Evolutionary conservation across 1,140 invertebrate genomes (phyloP).

Genomic region (Zaprionus davidi): DNA sequence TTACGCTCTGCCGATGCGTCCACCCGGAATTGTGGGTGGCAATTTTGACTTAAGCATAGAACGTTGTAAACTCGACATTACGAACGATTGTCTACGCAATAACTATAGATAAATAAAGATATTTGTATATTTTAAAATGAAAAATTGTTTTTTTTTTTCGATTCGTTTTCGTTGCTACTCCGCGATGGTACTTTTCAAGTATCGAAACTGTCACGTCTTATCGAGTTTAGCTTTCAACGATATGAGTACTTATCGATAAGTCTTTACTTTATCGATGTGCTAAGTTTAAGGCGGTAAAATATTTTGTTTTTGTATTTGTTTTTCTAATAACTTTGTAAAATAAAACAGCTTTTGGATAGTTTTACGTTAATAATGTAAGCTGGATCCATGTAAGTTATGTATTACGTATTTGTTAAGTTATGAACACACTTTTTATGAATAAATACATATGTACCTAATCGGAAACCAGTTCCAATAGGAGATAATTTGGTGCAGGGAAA

Average conservation of each 20-base stretch:
- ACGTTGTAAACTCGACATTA: slow-evolving; percentile 89
- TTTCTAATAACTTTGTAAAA: background rate
- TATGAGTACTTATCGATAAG: background rate
- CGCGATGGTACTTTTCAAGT: slow-evolving; percentile 4
- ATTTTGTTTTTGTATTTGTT: background rate
- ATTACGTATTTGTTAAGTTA: background rate
- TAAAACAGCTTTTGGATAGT: background rate
- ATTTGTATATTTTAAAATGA: slow-evolving; percentile 14
- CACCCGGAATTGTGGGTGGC: slow-evolving; percentile 86
- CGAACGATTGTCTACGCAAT: slow-evolving; percentile 62
- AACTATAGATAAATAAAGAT: slow-evolving; percentile 16
- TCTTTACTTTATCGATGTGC: background rate
- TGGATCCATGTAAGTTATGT: background rate
- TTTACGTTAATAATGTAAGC: background rate
- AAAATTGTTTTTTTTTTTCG: slow-evolving; percentile 26
- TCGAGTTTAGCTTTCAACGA: background rate
- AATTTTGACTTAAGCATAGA: slow-evolving; percentile 88
- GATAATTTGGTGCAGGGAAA: slow-evolving; percentile 4
- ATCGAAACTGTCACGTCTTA: slow-evolving; percentile 3
- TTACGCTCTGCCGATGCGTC: slow-evolving; percentile 83
- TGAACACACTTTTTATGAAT: background rate
- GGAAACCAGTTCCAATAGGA: slow-evolving; percentile 39
- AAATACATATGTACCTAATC: slow-evolving; percentile 10
- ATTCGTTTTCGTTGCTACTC: slow-evolving; percentile 37
- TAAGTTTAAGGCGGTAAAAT: background rate